Evolutionary conservation across 35 echinoderm and acorn worm species (phyloP).

Genomic region (Ophiothrix spiculata): DNA sequence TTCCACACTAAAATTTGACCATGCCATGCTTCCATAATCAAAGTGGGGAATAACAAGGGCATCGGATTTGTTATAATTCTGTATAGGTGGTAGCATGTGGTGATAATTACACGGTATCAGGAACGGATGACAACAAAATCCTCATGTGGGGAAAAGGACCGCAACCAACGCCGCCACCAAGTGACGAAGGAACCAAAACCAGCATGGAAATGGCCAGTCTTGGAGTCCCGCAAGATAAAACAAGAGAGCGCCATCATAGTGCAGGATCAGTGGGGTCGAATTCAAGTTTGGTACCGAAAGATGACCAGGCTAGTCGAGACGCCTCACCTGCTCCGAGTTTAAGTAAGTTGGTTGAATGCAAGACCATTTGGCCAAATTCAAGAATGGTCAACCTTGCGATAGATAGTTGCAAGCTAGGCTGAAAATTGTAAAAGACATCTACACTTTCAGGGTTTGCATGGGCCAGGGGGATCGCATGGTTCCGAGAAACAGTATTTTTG

Average conservation of each 20-base stretch:
- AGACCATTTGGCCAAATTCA: too few species aligned
- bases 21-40: too few species aligned
- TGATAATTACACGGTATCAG: conserved; percentile 82
- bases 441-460: too few species aligned
- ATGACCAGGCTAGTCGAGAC: not conserved
- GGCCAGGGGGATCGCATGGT: too few species aligned
- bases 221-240: conserved; percentile 5
- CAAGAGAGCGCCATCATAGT: conserved; percentile 21
- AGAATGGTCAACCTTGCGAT: too few species aligned
- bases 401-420: too few species aligned
- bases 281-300: conserved; percentile 17
- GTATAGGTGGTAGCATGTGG: conserved; percentile 86
- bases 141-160: conserved; percentile 92
- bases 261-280: conserved; percentile 48
- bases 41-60: too few species aligned
- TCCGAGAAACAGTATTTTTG: too few species aligned
- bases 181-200: conserved; percentile 82
- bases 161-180: conserved; percentile 23
- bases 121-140: conserved; percentile 68
- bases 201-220: conserved; percentile 54
- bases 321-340: not conserved
- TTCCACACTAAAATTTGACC: too few species aligned
- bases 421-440: too few species aligned
- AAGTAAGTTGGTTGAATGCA: too few species aligned
- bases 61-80: too few species aligned